Evolutionary conservation across 2,888 invertebrate species (phyloP).

Genomic region (Napeogenes sylphis): DNA sequence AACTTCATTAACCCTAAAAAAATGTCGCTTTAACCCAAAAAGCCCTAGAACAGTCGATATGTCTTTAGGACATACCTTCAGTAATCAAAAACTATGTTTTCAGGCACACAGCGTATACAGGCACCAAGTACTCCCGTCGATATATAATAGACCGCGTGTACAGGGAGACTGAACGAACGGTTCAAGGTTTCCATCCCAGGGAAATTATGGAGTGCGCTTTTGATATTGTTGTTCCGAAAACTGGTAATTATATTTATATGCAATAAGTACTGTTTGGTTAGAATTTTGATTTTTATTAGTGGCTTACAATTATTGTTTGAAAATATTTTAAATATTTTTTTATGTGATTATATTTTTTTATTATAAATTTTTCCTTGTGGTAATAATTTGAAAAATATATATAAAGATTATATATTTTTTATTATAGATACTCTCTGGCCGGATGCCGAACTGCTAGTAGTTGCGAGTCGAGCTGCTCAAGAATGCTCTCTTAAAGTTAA

Average conservation of each 20-base stretch:
- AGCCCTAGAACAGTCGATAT: too few species aligned
- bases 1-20: too few species aligned
- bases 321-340: too few species aligned
- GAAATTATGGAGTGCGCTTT: conserved; percentile 95
- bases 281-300: too few species aligned
- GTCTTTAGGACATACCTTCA: too few species aligned
- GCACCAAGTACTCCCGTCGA: conserved; percentile 86
- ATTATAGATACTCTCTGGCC: conserved; percentile 82
- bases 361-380: too few species aligned
- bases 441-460: conserved; percentile 90
- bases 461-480: conserved; percentile 79
- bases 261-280: not conserved
- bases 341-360: too few species aligned
- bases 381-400: too few species aligned
- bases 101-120: conserved; percentile 85
- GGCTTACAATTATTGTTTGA: too few species aligned
- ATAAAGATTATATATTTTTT: too few species aligned
- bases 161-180: conserved; percentile 69
- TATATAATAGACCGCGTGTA: conserved; percentile 93
- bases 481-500: conserved; percentile 75
- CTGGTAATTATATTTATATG: conserved; percentile 35
- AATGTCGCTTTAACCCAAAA: too few species aligned
- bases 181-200: conserved; percentile 89
- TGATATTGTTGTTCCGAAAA: conserved; percentile 90
- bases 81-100: conserved; percentile 13